Evolutionary conservation across 1,140 invertebrate genomes (phyloP), one percentile per base, ranked within the genome.

Genomic region (Odontomachus brunneus): DNA sequence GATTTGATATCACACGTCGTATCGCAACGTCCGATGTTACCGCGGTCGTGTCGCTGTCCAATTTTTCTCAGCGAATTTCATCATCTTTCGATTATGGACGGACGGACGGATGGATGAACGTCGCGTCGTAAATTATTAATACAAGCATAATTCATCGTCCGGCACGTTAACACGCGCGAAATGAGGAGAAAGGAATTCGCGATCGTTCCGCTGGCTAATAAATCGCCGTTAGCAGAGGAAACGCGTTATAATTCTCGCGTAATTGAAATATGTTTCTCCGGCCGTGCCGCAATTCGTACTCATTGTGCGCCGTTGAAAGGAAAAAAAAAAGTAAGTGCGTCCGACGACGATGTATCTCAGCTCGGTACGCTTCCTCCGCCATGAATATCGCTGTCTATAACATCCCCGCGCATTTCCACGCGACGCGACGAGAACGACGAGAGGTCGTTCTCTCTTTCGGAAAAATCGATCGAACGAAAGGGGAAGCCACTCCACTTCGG

Each of bases 231-330:
- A 80, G 75, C 75, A 33, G n/a, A 4, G 75, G 22, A 78, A 26
- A 29, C 75, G 65, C 75, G 75, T 80, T 80, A 80, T 80, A 80
- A 80, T 80, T 80, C 75, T 80, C 63, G 75, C 75, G 75, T 80
- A 80, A 80, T 80, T 80, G 75, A 80, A 80, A 80, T 80, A 80
- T 80, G 75, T 80, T 80, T 69, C 75, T 69, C 75, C 75, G 75
- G 51, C 63, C 75, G 65, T 80, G 26, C 73, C 65, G 75, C 75
- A 80, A 80, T 80, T 80, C 75, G 75, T 80, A 80, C 75, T 80
- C 75, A 80, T 80, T 80, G 75, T 63, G 73, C 74, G 48, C 38
- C 19, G 63, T 63, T 76, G 49, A 59, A 80, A 48, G 22, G 5
- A 69, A 63, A 53, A 69, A 63, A 53, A 60, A 63, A 44, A 67